These are phyloP conservation scores for Heterotilapia buettikoferi DNA, from an alignment of 2,113 vertebrate species.

Conservation along the genomic window DNA sequence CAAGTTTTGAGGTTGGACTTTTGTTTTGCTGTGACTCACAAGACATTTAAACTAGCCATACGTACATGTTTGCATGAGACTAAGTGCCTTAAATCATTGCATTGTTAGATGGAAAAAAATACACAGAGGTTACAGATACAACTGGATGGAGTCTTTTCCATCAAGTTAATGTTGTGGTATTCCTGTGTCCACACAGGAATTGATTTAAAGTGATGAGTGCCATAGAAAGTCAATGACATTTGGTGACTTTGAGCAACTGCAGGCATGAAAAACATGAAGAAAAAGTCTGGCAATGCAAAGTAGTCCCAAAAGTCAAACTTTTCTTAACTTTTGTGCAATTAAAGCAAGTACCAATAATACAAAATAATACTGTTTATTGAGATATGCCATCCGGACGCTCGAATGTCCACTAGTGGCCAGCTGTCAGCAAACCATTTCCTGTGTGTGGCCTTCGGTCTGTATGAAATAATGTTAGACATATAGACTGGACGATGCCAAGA, in stretches of 20 bases:
- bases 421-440: background rate
- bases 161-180: background rate
- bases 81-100: background rate
- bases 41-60: background rate
- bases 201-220: background rate
- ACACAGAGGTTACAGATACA: background rate
- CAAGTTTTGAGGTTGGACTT: background rate
- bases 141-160: background rate
- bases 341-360: background rate
- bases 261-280: background rate
- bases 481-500: background rate
- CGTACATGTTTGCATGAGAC: background rate
- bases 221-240: background rate
- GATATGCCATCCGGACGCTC: background rate
- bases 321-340: background rate
- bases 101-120: background rate
- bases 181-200: background rate
- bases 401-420: background rate
- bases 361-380: background rate
- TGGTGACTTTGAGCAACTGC: background rate
- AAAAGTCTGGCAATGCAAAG: background rate
- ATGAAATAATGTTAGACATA: background rate
- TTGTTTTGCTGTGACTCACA: background rate
- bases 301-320: background rate
- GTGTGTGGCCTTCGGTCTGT: background rate